Conservation (phyloP, 2,797 vertebrate species). For the Hoplostethus atlanticus region DNA sequence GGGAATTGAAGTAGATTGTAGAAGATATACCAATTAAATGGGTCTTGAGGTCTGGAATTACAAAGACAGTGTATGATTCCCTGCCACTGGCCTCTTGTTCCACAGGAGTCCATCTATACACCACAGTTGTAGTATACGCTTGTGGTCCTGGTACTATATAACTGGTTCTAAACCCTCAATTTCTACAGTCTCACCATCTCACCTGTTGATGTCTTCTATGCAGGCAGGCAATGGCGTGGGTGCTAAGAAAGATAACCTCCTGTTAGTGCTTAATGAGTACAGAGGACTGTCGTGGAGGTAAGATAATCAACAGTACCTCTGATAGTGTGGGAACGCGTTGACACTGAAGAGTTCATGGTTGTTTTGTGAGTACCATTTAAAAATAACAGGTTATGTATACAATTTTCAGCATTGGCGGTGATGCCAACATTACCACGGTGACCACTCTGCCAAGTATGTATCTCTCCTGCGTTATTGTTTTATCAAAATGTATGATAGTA, state of each 20-base stretch:
- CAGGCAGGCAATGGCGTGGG: conserved; percentile 92
- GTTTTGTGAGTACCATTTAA: background rate
- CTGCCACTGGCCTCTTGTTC: no score
- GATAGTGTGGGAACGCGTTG: background rate
- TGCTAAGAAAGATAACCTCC: conserved; percentile 78
- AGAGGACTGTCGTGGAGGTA: conserved; percentile 95
- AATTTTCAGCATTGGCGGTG: conserved; percentile 90
- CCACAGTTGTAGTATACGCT: background rate
- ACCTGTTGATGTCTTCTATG: conserved; percentile 39
- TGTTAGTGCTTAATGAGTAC: conserved; percentile 85
- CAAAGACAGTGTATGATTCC: no score
- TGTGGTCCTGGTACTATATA: background rate
- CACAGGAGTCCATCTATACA: no score
- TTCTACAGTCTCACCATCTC: background rate
- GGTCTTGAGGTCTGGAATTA: no score
- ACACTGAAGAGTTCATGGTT: background rate
- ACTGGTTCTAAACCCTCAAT: no score
- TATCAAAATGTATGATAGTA: background rate
- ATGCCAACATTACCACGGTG: conserved; percentile 83
- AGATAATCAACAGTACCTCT: conserved; percentile 25
- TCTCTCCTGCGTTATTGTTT: background rate
- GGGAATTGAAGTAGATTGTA: no score
- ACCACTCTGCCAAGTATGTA: conserved; percentile 95
- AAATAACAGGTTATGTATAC: conserved; percentile 27
- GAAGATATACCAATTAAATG: no score